Evolutionary conservation across 2,888 invertebrate species (phyloP), one percentile per base, ranked within the genome.

Genomic region (Leptinotarsa peninsularis): DNA sequence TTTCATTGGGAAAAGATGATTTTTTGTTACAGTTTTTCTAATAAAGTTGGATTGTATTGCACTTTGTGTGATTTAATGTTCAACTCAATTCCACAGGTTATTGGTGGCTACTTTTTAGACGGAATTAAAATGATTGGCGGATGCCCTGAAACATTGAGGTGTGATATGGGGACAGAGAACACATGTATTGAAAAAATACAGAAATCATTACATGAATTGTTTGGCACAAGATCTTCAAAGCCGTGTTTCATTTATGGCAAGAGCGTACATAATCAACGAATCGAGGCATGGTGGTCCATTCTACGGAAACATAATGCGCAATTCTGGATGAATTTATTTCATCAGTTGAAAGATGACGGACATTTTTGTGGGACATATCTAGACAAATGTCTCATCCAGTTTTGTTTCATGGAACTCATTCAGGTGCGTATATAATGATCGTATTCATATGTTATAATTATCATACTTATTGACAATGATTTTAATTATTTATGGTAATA

Each of bases 121-220:
- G 49, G 49, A n/a, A 66, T 76, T 23, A 58, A 67, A 60, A 23
- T 23, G 43, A 18, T 74, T 27, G 56, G 43, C 17, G 73, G 71
- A 63, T 63, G 52, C n/a, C 78, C 78, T 43, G n/a, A 67, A 67
- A 71, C 18, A 15, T 18, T 78, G 52, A 63, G 78, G 67, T 49
- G 70, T 13, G 78, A 78, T 77, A 50, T 68, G 49, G 77, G 76
- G 18, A 77, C 78, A 15, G 78, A 78, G 74, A 78, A 77, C 71
- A 69, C 7, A 50, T 33, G 43, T n/a, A 43, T 71, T 23, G 71
- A 71, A 50, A 66, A 63, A 66, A 66, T 71, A 14, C 71, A 71
- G 52, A 71, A 71, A 13, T 17, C 27, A 23, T 72, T 69, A 27
- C 70, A 74, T 52, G 63, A 70, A 43, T 43, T 74, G 52, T 74